A percentile compares a stretch with the other conserved stretches of the same genome.
Evolutionary conservation across 2,113 vertebrate genomes (phyloP).

Genomic region (Pitta sordida): DNA sequence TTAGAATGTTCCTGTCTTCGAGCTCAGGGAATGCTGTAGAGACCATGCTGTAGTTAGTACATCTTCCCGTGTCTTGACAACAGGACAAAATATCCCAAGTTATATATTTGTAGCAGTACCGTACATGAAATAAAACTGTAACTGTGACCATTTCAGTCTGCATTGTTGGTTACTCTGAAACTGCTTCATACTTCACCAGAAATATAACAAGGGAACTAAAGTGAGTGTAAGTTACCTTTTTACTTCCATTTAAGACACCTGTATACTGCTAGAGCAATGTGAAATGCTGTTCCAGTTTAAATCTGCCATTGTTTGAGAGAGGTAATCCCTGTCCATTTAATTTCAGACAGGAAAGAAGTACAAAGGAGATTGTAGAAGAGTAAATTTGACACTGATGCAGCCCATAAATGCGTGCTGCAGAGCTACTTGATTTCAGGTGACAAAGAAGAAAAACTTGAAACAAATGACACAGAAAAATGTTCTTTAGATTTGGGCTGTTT

Average conservation of each 20-base stretch:
- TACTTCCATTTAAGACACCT: neutral
- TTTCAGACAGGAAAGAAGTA: neutral
- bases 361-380: neutral
- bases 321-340: neutral
- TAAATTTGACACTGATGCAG: neutral
- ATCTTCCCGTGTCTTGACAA: neutral
- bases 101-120: neutral
- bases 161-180: neutral
- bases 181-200: neutral
- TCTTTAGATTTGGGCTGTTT: slow-evolving; percentile 57
- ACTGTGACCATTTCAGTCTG: neutral
- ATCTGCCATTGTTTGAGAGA: neutral
- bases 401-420: neutral
- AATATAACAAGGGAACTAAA: neutral
- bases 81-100: neutral
- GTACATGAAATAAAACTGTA: neutral
- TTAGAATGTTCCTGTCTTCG: neutral
- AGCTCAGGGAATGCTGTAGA: neutral
- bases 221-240: neutral
- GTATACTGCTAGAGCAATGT: neutral
- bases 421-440: slow-evolving; percentile 40
- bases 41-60: neutral
- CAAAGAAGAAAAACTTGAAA: slow-evolving; percentile 39
- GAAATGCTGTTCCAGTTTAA: neutral
- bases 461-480: slow-evolving; percentile 66